Evolutionary conservation across 1,140 invertebrate genomes (phyloP).

Genomic region (Pygmarrhopalites habei): DNA sequence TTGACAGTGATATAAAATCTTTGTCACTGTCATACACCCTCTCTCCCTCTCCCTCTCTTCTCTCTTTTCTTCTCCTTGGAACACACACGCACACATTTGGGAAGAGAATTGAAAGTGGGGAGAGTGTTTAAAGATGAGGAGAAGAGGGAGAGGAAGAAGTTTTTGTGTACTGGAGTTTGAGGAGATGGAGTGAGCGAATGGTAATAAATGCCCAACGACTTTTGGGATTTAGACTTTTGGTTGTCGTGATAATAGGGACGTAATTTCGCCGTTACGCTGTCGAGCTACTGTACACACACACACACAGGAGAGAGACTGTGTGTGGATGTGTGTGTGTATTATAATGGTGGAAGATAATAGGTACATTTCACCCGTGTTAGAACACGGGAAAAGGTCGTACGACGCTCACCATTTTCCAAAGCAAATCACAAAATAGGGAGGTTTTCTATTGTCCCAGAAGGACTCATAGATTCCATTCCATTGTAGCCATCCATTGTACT

Average conservation of each 20-base stretch:
- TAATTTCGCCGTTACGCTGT: constrained; percentile 22
- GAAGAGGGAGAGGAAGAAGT: background rate
- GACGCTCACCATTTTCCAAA: constrained; percentile 7
- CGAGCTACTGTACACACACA: too few species aligned
- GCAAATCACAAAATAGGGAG: constrained; percentile 18
- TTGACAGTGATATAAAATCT: too few species aligned
- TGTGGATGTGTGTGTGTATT: too few species aligned
- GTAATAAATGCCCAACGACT: too few species aligned
- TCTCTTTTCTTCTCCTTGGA: too few species aligned
- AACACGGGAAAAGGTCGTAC: constrained; percentile 9
- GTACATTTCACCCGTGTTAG: constrained; percentile 19
- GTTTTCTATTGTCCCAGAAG: constrained; percentile 22
- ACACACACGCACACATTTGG: background rate
- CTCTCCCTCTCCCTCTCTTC: too few species aligned
- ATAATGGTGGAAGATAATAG: constrained; percentile 7
- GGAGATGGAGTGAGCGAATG: background rate
- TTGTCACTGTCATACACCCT: too few species aligned
- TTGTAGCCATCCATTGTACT: background rate
- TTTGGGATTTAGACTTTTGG: too few species aligned
- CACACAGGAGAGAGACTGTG: too few species aligned
- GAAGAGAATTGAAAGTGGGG: background rate
- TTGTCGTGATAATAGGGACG: constrained; percentile 1
- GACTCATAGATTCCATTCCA: constrained; percentile 16
- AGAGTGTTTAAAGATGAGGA: background rate
- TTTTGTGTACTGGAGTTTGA: background rate